phyloP scores from a whole-genome alignment of 2,888 invertebrate species.

The Mythimna impura region DNA sequence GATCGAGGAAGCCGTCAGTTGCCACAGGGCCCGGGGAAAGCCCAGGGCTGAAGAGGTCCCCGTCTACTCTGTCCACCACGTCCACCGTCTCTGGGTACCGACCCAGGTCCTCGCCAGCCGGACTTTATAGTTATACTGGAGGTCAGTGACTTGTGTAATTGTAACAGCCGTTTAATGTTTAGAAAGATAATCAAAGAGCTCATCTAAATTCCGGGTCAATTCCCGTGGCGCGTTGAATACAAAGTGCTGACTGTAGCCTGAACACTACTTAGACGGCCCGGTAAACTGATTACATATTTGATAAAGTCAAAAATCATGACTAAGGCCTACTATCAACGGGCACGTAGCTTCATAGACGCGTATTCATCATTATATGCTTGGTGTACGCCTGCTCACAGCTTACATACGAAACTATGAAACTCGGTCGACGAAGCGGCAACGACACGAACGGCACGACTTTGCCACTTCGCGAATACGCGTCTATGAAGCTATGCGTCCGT shows the following conservation, averaged over 20 bases:
- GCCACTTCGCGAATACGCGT: too few relatives aligned
- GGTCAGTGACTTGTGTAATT: conserved; percentile 68
- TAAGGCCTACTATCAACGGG: neutral
- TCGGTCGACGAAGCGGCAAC: too few relatives aligned
- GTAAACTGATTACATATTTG: neutral
- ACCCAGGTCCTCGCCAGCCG: conserved; percentile 94
- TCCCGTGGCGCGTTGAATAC: neutral
- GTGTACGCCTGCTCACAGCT: too few relatives aligned
- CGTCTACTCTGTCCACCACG: conserved; percentile 86
- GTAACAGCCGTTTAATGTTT: neutral
- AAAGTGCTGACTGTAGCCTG: neutral
- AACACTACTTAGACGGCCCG: neutral
- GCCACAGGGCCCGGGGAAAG: conserved; percentile 77
- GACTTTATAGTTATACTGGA: conserved; percentile 94
- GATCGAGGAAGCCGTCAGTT: conserved; percentile 85
- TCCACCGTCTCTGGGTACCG: conserved; percentile 89
- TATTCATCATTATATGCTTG: too few relatives aligned
- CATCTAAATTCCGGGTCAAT: neutral
- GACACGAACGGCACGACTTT: too few relatives aligned
- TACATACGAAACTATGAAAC: too few relatives aligned
- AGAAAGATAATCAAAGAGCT: neutral
- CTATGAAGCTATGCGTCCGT: too few relatives aligned
- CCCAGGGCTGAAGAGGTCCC: conserved; percentile 80
- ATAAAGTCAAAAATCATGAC: neutral
- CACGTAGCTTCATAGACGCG: too few relatives aligned